Conservation (phyloP, 2,888 invertebrate genomes). For the Nesidiocoris tenuis region DNA sequence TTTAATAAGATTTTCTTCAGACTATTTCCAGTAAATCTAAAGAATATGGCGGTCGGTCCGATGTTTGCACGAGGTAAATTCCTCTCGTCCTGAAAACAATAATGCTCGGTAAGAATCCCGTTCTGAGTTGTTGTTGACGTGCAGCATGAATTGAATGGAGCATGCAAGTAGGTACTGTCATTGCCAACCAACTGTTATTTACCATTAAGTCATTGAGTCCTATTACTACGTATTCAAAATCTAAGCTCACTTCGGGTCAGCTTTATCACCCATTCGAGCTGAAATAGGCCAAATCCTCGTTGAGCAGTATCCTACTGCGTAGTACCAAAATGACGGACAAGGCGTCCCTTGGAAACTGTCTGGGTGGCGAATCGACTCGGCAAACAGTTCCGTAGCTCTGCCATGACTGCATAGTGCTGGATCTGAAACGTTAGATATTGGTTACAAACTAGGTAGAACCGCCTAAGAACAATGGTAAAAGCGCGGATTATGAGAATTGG, state of each 20-base stretch:
- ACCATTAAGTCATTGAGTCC: too few species aligned
- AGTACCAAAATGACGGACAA: slow-evolving; percentile 54
- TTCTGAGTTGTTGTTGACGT: too few species aligned
- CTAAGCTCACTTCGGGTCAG: slow-evolving; percentile 47
- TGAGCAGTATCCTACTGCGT: slow-evolving; percentile 47
- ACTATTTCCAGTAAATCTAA: slow-evolving; percentile 45
- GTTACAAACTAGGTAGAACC: neutral
- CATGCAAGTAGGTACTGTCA: too few species aligned
- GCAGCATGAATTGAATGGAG: too few species aligned
- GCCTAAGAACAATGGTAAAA: too few species aligned
- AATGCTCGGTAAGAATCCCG: too few species aligned
- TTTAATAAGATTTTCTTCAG: neutral
- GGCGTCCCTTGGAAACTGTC: slow-evolving; percentile 68
- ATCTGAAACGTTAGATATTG: slow-evolving; percentile 50
- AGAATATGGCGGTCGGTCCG: slow-evolving; percentile 49
- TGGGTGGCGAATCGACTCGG: slow-evolving; percentile 63
- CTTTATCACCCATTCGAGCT: slow-evolving; percentile 50
- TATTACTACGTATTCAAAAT: too few species aligned
- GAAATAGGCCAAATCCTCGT: slow-evolving; percentile 44
- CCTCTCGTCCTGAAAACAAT: slow-evolving; percentile 50
- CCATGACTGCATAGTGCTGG: slow-evolving; percentile 72
- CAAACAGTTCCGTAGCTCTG: slow-evolving; percentile 64
- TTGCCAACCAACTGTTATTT: too few species aligned
- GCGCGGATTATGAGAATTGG: too few species aligned
- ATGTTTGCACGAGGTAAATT: slow-evolving; percentile 48